A percentile compares a stretch with the other conserved stretches of the same genome.
Conservation (phyloP, 2,113 vertebrate species). For the Eptesicus fuscus region DNA sequence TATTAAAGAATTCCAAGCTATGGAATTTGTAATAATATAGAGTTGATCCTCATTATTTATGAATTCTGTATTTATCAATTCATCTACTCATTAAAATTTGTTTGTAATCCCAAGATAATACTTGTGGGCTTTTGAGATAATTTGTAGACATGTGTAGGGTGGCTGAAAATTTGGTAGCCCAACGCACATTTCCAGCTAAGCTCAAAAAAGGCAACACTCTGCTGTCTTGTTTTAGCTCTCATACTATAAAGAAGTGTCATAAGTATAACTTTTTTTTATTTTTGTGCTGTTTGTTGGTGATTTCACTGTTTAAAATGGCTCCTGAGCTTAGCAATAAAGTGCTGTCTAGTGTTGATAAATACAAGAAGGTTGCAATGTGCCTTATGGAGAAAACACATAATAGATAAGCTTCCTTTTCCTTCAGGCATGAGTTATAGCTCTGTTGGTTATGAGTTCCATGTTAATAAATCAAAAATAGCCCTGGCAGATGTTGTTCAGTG, state of each 20-base stretch:
- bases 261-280: not conserved
- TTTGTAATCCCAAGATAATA: not conserved
- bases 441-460: not conserved
- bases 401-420: not conserved
- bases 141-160: not conserved
- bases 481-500: too few species aligned
- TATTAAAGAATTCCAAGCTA: conserved; percentile 14
- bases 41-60: not conserved
- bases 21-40: not conserved
- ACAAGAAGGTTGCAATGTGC: not conserved
- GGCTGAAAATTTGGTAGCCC: not conserved
- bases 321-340: not conserved
- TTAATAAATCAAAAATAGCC: not conserved
- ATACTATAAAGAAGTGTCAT: not conserved
- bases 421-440: not conserved
- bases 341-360: not conserved
- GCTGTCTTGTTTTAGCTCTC: not conserved
- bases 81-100: not conserved
- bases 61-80: not conserved
- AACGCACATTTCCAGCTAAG: not conserved
- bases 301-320: not conserved
- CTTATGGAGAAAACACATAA: not conserved
- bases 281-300: not conserved
- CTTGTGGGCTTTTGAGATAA: not conserved
- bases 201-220: not conserved